Evolutionary conservation across 2,888 invertebrate species (phyloP).

Genomic region (Galerucella nymphaeae): DNA sequence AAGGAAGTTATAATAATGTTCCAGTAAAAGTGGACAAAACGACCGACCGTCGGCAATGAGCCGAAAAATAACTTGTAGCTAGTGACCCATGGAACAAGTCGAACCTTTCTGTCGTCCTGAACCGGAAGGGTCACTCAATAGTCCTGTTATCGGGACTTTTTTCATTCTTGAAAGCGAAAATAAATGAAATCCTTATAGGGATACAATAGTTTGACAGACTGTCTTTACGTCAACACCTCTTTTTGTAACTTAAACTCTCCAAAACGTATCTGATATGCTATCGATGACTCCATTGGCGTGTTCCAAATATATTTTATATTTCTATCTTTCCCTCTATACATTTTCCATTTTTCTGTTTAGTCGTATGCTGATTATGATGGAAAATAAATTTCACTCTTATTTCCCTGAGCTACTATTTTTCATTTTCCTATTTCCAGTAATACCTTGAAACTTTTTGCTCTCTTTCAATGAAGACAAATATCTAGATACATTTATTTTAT

Average conservation of each 20-base stretch:
- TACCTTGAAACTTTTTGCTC: too few species aligned
- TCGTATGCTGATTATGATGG: too few species aligned
- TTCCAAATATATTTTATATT: background rate
- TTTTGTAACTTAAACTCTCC: conserved; percentile 40
- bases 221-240: conserved; percentile 50
- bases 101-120: conserved; percentile 47
- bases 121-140: conserved; percentile 54
- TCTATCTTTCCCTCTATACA: background rate
- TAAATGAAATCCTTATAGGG: conserved; percentile 57
- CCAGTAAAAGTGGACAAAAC: conserved; percentile 22
- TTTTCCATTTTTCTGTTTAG: too few species aligned
- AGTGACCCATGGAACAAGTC: conserved; percentile 50
- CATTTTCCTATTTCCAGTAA: too few species aligned
- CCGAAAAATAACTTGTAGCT: conserved; percentile 53
- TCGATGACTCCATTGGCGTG: conserved; percentile 28
- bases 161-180: conserved; percentile 50
- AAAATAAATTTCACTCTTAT: too few species aligned
- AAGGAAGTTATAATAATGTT: conserved; percentile 33
- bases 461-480: too few species aligned
- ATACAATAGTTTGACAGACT: conserved; percentile 56
- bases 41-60: conserved; percentile 43
- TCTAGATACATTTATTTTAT: too few species aligned
- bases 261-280: conserved; percentile 44
- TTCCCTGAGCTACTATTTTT: too few species aligned
- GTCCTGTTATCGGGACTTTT: conserved; percentile 56